Base-by-base conservation (phyloP, 2,797 vertebrate species). In the Gymnoscopelus braueri region DNA sequence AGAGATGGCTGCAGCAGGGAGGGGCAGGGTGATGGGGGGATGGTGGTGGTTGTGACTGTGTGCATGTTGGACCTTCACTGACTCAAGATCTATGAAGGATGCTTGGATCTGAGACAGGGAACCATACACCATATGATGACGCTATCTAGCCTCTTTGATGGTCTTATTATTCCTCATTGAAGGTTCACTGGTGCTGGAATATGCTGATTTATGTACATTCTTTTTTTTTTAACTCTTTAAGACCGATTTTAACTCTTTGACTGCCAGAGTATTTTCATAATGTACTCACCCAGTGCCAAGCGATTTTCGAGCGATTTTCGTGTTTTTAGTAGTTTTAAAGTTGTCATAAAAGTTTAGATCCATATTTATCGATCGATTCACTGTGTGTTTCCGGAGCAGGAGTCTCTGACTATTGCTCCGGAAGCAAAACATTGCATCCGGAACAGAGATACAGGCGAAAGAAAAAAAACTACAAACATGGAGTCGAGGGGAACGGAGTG, bases 71-170 rank as follows among this genome's bases (percentile, higher is more conserved):
- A 75, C 12, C 53, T 73, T 87, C 62, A 71, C 88, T 85, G 84
- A 80, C 78, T 86, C 60, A 3, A 73, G 79, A 82, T 79, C 77
- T 80, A 82, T 79, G 80, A 83, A 84, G 82, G 84, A 87, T 87
- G 87, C 84, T 88, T 81, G 53, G 53, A 29, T 51, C 29, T 68
- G 82, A 76, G 75, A 81, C 75, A 64, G 68, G 48, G 77, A 59
- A 69, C 76, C 65, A 78, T 83, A 44, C 71, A 77, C 50, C 65
- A 74, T 64, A 26, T 71, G 60, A 61, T 23, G 53, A 67, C 1
- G 19, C 19, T 71, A 66, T 79, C 39, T 64, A 76, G 76, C 69
- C 65, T 74, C 54, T 35, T 49, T 48, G 2, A 39, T 59, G 53
- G 73, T 84, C 67, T 52, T 3, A 23, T 68, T 70, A 26, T 52